These are phyloP conservation scores for Zele albiditarsus DNA, from an alignment of 2,888 invertebrate species.

Conservation along the genomic window DNA sequence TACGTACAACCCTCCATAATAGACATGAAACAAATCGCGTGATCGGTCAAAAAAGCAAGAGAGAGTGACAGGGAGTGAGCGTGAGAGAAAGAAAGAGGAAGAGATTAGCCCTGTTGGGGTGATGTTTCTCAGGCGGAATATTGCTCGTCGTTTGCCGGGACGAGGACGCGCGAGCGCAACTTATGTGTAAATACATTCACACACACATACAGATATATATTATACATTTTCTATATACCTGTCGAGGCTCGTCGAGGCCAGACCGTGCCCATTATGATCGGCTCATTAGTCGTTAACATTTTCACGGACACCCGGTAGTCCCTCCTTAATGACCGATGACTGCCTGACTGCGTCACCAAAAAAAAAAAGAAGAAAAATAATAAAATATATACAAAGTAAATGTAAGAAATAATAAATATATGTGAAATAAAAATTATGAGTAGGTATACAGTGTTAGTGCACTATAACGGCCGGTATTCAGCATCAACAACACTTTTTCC, in stretches of 20 bases:
- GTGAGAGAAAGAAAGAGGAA: background rate
- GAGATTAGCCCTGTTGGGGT: background rate
- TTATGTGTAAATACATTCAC: background rate
- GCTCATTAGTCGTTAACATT: conserved; percentile 62
- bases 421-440: background rate
- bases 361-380: conserved; percentile 15
- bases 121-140: conserved; percentile 46
- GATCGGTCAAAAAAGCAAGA: background rate
- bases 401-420: background rate
- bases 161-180: conserved; percentile 23
- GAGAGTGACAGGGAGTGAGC: background rate
- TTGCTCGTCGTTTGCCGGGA: conserved; percentile 17
- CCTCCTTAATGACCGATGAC: conserved; percentile 63
- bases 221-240: conserved; percentile 34
- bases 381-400: conserved; percentile 6
- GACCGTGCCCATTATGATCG: conserved; percentile 58
- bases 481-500: conserved; percentile 13
- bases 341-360: conserved; percentile 35
- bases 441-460: background rate
- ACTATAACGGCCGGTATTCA: background rate
- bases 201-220: background rate
- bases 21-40: background rate
- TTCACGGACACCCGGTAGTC: conserved; percentile 62
- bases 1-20: background rate
- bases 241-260: conserved; percentile 50